These are phyloP conservation scores for Micromesistius poutassou DNA, from an alignment of 2,797 vertebrate species.

Conservation along the genomic window DNA sequence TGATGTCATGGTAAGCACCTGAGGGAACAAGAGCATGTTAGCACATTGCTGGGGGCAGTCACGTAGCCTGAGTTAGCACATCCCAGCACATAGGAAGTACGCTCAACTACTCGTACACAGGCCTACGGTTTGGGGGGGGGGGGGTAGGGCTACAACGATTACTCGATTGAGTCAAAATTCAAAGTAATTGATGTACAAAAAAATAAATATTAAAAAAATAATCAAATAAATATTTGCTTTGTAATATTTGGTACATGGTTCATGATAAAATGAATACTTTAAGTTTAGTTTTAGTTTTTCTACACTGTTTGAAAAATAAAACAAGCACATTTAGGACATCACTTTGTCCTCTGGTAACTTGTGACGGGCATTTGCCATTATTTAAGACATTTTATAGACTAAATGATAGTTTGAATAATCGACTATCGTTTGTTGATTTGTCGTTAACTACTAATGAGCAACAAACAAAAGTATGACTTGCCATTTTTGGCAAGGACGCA, in stretches of 20 bases:
- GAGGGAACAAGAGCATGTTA: not conserved
- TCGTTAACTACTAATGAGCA: not conserved
- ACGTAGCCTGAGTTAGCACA: not conserved
- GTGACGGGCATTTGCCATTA: not conserved
- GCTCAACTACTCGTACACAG: not conserved
- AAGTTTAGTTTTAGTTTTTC: no score
- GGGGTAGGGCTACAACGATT: not conserved
- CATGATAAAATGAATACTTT: not conserved
- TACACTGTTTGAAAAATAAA: not conserved
- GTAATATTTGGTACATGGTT: not conserved
- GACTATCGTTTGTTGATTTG: not conserved
- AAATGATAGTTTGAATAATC: not conserved
- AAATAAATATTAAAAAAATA: no score
- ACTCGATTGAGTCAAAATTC: not conserved
- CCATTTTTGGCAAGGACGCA: not conserved
- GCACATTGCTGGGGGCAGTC: not conserved
- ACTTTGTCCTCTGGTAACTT: not conserved
- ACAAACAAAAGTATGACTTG: not conserved
- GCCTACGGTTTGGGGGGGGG: not conserved
- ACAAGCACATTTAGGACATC: not conserved
- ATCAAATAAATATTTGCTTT: not conserved
- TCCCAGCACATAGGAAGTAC: not conserved
- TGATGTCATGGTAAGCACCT: not conserved
- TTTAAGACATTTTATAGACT: not conserved
- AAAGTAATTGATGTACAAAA: not conserved